Conservation (phyloP, 2,888 invertebrate species). For the Epinotia ramella region DNA sequence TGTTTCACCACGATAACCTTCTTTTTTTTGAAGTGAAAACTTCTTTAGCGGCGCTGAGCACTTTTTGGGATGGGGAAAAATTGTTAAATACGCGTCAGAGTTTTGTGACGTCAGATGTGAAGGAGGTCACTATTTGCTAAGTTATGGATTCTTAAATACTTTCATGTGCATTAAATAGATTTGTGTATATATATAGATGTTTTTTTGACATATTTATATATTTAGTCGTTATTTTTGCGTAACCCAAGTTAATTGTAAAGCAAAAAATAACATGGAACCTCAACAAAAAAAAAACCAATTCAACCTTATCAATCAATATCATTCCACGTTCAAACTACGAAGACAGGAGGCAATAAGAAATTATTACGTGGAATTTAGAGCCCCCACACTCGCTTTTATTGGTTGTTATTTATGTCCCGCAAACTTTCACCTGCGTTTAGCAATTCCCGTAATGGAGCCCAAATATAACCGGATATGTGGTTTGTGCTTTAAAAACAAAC, state of each 20-base stretch:
- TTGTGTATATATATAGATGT: too few relatives aligned
- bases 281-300: neutral
- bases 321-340: conserved; percentile 1
- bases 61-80: too few relatives aligned
- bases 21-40: too few relatives aligned
- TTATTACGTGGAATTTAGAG: conserved; percentile 36
- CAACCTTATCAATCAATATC: conserved; percentile 6
- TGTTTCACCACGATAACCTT: too few relatives aligned
- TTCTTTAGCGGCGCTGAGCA: too few relatives aligned
- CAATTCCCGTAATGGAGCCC: conserved; percentile 34
- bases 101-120: too few relatives aligned
- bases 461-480: conserved; percentile 14
- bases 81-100: too few relatives aligned
- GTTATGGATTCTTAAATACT: too few relatives aligned
- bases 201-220: too few relatives aligned
- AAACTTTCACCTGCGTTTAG: conserved; percentile 40
- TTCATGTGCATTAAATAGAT: too few relatives aligned
- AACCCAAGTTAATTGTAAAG: neutral
- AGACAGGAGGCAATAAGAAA: conserved; percentile 35
- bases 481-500: conserved; percentile 2
- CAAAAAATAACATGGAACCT: neutral
- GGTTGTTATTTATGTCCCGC: conserved; percentile 37
- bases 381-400: conserved; percentile 27
- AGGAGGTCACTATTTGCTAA: too few relatives aligned
- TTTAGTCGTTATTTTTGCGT: neutral